phyloP scores from a whole-genome alignment of 2,888 invertebrate species.

The Philereme transversata region DNA sequence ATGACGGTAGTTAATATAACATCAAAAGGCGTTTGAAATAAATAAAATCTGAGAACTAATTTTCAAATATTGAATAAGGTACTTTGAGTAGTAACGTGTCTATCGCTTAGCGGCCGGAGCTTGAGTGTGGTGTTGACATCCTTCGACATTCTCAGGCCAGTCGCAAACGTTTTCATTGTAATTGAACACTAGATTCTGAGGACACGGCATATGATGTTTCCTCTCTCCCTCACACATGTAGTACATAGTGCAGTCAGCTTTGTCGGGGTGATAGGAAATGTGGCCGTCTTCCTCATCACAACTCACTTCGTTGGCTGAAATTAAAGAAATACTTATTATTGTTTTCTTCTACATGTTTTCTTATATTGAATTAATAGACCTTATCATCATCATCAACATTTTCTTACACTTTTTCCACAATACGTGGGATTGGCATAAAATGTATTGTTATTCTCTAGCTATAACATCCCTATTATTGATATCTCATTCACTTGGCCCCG shows the following conservation, averaged over 20 bases:
- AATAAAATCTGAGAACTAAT: background rate
- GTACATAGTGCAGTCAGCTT: conserved; percentile 96
- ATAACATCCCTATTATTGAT: no score
- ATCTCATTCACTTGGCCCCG: no score
- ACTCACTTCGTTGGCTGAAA: conserved; percentile 91
- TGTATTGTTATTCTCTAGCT: no score
- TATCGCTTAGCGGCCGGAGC: conserved; percentile 78
- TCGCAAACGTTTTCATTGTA: conserved; percentile 97
- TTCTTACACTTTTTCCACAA: no score
- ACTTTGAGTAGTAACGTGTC: conserved; percentile 26
- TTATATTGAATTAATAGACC: no score
- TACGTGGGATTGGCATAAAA: no score
- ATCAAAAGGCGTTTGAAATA: background rate
- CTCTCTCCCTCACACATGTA: conserved; percentile 98
- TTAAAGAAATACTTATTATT: conserved; percentile 1
- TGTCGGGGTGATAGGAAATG: conserved; percentile 96
- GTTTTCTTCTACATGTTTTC: no score
- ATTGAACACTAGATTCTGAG: conserved; percentile 95
- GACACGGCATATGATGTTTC: conserved; percentile 98
- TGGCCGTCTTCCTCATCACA: conserved; percentile 98
- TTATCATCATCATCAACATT: no score
- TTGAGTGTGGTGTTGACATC: conserved; percentile 86
- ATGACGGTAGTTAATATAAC: background rate
- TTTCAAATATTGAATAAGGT: conserved; percentile 1
- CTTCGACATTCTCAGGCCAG: conserved; percentile 97